phyloP scores from a whole-genome alignment of 2,113 vertebrate genomes.

The Gopherus flavomarginatus region DNA sequence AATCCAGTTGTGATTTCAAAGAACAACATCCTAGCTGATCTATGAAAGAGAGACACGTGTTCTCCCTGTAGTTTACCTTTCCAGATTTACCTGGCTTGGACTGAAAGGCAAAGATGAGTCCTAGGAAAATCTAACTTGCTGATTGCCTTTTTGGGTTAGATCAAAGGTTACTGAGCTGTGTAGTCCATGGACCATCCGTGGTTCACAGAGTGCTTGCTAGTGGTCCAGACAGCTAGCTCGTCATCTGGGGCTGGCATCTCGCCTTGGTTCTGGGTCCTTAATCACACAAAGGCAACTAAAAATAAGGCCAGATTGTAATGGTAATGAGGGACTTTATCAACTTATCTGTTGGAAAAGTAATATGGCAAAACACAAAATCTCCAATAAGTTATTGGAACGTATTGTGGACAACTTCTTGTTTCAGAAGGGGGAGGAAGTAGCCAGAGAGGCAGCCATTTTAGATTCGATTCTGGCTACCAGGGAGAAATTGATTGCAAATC shows the following conservation, averaged over 20 bases:
- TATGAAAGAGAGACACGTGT: neutral
- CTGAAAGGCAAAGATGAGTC: neutral
- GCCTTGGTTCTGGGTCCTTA: neutral
- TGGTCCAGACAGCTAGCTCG: neutral
- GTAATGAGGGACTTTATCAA: neutral
- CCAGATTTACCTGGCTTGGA: neutral
- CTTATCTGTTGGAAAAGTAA: neutral
- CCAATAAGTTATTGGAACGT: neutral
- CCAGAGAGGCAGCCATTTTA: too few relatives aligned
- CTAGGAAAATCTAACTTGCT: neutral
- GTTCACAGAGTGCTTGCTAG: neutral
- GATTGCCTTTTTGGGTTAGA: neutral
- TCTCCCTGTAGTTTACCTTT: neutral
- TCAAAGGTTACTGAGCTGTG: neutral
- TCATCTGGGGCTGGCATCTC: neutral
- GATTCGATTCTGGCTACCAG: too few relatives aligned
- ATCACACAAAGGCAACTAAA: neutral
- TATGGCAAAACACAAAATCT: neutral
- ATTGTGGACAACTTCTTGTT: neutral
- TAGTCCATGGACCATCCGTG: neutral
- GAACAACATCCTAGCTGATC: neutral
- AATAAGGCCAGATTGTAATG: neutral
- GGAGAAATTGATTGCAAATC: too few relatives aligned
- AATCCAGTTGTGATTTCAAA: neutral
- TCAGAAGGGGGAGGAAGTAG: neutral